Evolutionary conservation across 2,113 vertebrate genomes (phyloP).

Genomic region (Ptilonorhynchus violaceus): DNA sequence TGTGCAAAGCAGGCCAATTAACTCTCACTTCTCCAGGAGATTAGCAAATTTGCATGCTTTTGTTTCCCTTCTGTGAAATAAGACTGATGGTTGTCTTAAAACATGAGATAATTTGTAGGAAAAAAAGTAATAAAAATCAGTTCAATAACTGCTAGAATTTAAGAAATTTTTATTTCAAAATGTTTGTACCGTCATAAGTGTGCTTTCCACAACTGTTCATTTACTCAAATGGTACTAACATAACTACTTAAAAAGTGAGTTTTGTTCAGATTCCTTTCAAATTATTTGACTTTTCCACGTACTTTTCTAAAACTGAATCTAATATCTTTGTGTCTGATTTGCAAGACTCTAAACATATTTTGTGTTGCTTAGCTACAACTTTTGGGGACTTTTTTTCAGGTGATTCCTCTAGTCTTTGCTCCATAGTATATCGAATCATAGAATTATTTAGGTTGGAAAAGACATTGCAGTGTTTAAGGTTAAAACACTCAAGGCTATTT

Average conservation of each 20-base stretch:
- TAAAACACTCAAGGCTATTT: background rate
- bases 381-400: background rate
- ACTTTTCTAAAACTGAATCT: background rate
- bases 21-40: background rate
- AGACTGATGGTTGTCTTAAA: background rate
- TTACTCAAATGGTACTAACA: background rate
- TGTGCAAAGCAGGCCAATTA: background rate
- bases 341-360: background rate
- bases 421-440: background rate
- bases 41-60: background rate
- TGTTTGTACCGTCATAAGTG: background rate
- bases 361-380: background rate
- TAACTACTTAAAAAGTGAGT: background rate
- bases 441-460: background rate
- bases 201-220: background rate
- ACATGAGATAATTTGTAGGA: background rate
- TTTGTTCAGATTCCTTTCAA: background rate
- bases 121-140: background rate
- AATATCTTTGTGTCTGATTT: background rate
- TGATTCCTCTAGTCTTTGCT: background rate
- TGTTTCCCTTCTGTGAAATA: background rate
- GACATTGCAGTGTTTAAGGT: background rate
- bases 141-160: background rate
- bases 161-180: background rate
- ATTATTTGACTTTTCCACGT: background rate